Evolutionary conservation across 1,140 invertebrate species (phyloP), one percentile per base, ranked within the genome.

Genomic region (Drosophila repleta): DNA sequence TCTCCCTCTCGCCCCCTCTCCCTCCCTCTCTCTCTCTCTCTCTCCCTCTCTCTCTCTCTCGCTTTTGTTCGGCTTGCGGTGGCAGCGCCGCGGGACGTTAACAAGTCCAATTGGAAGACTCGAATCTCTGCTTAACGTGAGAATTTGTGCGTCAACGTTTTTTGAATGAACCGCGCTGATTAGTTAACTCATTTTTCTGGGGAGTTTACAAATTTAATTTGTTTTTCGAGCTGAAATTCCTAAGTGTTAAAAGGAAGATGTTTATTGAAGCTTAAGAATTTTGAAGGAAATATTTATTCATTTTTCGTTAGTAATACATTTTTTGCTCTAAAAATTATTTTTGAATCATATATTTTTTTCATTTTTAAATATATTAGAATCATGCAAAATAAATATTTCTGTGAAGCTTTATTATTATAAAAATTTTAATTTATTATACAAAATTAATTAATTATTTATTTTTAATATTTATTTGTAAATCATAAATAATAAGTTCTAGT

Each of bases 51-150:
- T 46, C 57, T 61, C 48, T 39, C 41, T 21, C 5, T 8, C 24
- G 11, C 56, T 69, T 61, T 73, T 74, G 43, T 39, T 52, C 67
- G 20, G 57, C 61, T 75, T 63, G 76, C 61, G 71, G 72, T 49
- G 71, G 67, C 77, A 60, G 46, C 79, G 56, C 79, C n/a, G 39
- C 48, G 80, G 80, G 79, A 51, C 24, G 58, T 51, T 64, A 84
- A 70, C 29, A 55, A 80, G 68, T 41, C 49, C 52, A 37, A 58
- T 61, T 74, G 41, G 39, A 56, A 56, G 35, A 55, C 21, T 37
- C 35, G 69, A 35, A 35, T 35, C 10, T 35, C 32, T 35, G 32
- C 32, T 35, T 35, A 35, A 39, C 69, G 39, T 48, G 65, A 49
- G 60, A 57, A 57, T 61, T 82, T 74, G 62, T 43, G 62, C 63